Evolutionary conservation across 2,113 vertebrate species (phyloP).

Genomic region (Myanophis thanlyinensis): DNA sequence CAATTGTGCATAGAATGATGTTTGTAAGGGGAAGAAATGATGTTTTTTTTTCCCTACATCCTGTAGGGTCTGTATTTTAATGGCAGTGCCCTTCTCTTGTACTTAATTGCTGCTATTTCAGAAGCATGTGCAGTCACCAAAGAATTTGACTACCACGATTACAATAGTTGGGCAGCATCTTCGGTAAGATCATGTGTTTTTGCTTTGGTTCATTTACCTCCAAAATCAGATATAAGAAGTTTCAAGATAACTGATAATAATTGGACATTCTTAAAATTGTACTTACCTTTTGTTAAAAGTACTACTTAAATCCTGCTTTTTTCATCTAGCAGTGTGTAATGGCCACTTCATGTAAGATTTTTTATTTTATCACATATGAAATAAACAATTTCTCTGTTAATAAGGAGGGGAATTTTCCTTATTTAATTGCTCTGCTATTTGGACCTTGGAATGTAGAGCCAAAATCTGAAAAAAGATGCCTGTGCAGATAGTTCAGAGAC

Average conservation of each 20-base stretch:
- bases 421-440: background rate
- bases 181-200: conserved; percentile 76
- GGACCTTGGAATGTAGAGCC: background rate
- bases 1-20: background rate
- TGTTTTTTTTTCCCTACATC: background rate
- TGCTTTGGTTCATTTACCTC: background rate
- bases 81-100: conserved; percentile 80
- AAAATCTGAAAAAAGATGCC: background rate
- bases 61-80: conserved; percentile 84
- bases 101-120: conserved; percentile 82
- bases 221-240: background rate
- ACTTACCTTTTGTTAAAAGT: background rate
- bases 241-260: background rate
- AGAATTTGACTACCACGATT: conserved; percentile 81
- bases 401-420: background rate
- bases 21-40: background rate
- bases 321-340: background rate
- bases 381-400: background rate
- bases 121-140: conserved; percentile 75
- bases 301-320: background rate
- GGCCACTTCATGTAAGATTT: background rate
- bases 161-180: conserved; percentile 90
- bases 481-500: background rate
- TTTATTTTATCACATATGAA: background rate
- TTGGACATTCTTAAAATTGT: background rate